Conservation (phyloP, 2,888 invertebrate species). For the Papilio elwesi region DNA sequence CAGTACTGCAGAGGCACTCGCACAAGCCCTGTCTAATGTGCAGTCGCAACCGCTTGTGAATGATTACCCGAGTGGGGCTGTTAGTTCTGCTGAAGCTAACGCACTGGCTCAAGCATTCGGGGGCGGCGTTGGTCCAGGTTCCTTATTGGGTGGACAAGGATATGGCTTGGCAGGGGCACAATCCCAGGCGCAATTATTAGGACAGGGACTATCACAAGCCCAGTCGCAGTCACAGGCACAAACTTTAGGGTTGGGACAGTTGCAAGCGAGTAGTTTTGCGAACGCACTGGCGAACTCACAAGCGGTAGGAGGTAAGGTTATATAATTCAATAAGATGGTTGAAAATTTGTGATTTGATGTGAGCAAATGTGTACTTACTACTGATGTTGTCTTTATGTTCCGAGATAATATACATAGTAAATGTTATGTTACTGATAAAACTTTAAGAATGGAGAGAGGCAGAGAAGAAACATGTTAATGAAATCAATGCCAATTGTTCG, state of each 20-base stretch:
- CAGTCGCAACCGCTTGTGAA: constrained; percentile 15
- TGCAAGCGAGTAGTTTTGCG: constrained; percentile 8
- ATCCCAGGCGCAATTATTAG: constrained; percentile 25
- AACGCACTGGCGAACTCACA: constrained; percentile 1
- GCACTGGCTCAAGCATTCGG: constrained; percentile 20
- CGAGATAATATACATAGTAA: too few species aligned
- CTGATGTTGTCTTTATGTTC: too few species aligned
- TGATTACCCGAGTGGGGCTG: constrained; percentile 9
- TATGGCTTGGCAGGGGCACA: constrained; percentile 1
- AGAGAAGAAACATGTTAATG: too few species aligned
- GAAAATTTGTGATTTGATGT: neutral
- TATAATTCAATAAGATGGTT: neutral
- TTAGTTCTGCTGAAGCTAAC: constrained; percentile 29
- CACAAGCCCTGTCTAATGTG: constrained; percentile 19
- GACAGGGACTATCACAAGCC: constrained; percentile 9
- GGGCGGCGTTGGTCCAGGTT: neutral
- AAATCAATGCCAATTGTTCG: too few species aligned
- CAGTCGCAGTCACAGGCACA: constrained; percentile 24
- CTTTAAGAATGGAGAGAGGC: too few species aligned
- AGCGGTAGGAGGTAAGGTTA: constrained; percentile 3
- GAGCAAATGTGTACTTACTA: too few species aligned
- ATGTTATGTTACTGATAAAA: too few species aligned
- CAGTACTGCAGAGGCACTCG: constrained; percentile 22
- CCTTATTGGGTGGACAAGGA: neutral
- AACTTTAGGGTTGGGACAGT: constrained; percentile 20